Base-by-base conservation (phyloP, 1,140 invertebrate species). In the Lasioglossum baleicum region DNA sequence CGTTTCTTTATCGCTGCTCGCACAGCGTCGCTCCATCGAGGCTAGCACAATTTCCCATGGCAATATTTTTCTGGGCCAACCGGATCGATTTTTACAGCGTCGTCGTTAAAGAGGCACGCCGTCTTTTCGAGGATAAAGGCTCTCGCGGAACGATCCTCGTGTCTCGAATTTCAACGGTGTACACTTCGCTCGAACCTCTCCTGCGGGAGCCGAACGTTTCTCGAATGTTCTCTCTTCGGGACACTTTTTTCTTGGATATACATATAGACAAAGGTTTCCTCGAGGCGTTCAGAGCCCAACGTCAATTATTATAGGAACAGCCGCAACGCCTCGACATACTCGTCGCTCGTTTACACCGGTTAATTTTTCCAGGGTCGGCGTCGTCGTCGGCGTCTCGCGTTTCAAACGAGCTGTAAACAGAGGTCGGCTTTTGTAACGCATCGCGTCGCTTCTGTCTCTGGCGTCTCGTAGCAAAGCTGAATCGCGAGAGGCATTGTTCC, bases 401-500 rank as follows among this genome's bases (percentile, higher is more conserved):
- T 53, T 53, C 51, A 15, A 53, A 20, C 51, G 51, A 53, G 17
- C 51, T 10, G 44, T 48, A 48, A 48, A 48, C 44, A 48, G 44
- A 10, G 44, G 44, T 13, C 2, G 44, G 35, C 35, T 35, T 13
- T 48, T 48, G 17, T 17, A 15, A 20, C 15, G 51, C 13, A 6
- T 53, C 51, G 51, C 5, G 17, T 8, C 7, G 56, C 17, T 20
- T n/a, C 20, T 58, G 56, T 58, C n/a, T n/a, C 42, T 26, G 5
- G 42, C 65, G 65, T 67, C 22, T 42, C n/a, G 42, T 48, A 22
- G n/a, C 42, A n/a, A 13, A 48, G 42, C 7, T 15, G 56, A n/a
- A 72, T 61, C 26, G 40, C 42, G 42, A 61, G 58, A 61, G 35
- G 70, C 56, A 72, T 72, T 61, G 70, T 72, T 42, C 58, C 40